These are phyloP conservation scores for Zalophus californianus DNA, from an alignment of 2,797 vertebrate species.

Conservation along the genomic window DNA sequence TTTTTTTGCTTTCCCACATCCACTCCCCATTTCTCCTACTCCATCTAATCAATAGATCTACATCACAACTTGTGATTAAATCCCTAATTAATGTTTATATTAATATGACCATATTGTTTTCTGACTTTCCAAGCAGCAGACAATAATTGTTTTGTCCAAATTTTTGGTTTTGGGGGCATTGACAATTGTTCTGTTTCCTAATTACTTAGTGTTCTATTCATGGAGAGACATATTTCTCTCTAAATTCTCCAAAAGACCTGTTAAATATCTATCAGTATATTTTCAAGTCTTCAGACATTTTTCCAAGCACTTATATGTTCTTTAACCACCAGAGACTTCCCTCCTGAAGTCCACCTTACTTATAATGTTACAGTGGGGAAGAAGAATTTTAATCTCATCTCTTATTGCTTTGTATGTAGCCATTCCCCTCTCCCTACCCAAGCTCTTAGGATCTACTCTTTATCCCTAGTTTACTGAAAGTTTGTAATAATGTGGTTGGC, in stretches of 20 bases:
- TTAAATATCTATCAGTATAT: background rate
- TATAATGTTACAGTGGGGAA: background rate
- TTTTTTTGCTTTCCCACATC: background rate
- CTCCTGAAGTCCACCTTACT: background rate
- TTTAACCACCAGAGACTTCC: background rate
- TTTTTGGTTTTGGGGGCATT: background rate
- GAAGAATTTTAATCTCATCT: background rate
- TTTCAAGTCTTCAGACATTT: background rate
- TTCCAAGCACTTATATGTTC: background rate
- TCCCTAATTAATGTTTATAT: background rate
- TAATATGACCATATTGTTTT: background rate
- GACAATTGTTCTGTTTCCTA: background rate
- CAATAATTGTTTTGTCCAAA: background rate
- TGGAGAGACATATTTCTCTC: background rate
- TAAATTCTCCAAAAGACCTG: background rate
- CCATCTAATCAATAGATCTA: background rate
- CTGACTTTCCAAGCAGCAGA: background rate
- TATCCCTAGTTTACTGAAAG: background rate
- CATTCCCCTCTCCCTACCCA: too few relatives aligned
- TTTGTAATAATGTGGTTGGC: too few relatives aligned
- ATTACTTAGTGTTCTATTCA: background rate
- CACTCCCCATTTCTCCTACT: background rate
- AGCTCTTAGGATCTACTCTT: background rate
- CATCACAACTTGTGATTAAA: background rate
- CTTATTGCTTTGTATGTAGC: accelerated